A percentile compares a stretch with the other conserved stretches of the same genome.
Evolutionary conservation across 2,888 invertebrate species (phyloP).

Genomic region (Micropterix aruncella): DNA sequence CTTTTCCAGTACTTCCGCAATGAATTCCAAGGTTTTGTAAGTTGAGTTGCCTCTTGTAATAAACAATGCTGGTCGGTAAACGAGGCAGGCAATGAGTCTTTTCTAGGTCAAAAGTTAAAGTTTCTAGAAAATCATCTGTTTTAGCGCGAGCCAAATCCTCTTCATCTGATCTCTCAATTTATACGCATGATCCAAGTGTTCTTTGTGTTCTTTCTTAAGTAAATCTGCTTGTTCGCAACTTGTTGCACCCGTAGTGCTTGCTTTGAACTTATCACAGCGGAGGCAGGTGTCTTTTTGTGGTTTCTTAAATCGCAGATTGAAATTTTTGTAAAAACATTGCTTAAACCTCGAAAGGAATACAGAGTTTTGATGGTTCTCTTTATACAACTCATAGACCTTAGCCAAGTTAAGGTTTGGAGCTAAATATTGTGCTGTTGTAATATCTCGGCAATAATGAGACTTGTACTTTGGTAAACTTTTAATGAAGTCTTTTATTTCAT

Average conservation of each 20-base stretch:
- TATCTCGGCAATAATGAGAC: conserved; percentile 8
- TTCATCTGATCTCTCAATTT: conserved; percentile 10
- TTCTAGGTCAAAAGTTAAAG: conserved; percentile 12
- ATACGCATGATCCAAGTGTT: conserved; percentile 9
- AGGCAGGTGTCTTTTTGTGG: conserved; percentile 10
- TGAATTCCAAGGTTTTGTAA: conserved; percentile 14
- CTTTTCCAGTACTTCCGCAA: conserved; percentile 11
- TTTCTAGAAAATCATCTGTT: conserved; percentile 6
- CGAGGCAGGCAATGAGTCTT: conserved; percentile 12
- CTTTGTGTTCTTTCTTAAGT: conserved; percentile 9
- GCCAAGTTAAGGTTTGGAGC: conserved; percentile 8
- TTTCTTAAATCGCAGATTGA: conserved; percentile 9
- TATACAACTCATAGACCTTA: conserved; percentile 4
- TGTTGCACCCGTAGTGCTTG: conserved; percentile 8
- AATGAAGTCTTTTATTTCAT: conserved; percentile 2
- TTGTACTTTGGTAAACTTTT: conserved; percentile 4
- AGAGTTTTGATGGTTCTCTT: conserved; percentile 3
- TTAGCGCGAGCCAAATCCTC: conserved; percentile 6
- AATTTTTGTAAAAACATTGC: conserved; percentile 5
- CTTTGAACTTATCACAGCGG: conserved; percentile 8
- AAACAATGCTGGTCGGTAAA: conserved; percentile 14
- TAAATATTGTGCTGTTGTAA: conserved; percentile 7
- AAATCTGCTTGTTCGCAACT: conserved; percentile 7
- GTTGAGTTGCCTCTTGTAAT: conserved; percentile 15
- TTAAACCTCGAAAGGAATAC: conserved; percentile 8